These are phyloP conservation scores for Drosophila hamatofila DNA, from an alignment of 2,888 invertebrate genomes.

Conservation along the genomic window DNA sequence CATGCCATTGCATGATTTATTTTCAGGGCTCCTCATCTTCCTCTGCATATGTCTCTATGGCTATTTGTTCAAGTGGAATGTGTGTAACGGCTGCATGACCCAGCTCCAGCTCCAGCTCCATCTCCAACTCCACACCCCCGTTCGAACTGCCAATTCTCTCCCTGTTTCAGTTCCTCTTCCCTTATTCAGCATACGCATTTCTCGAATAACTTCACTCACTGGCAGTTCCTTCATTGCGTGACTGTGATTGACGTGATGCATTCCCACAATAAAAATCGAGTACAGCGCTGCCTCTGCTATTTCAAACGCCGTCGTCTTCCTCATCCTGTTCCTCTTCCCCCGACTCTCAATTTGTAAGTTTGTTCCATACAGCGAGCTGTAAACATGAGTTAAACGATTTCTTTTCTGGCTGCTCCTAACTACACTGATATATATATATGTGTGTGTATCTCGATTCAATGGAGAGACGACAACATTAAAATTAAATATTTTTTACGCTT, in stretches of 20 bases:
- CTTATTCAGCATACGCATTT: constrained; percentile 33
- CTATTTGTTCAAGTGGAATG: constrained; percentile 63
- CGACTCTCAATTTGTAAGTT: constrained; percentile 12
- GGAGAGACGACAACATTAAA: constrained; percentile 68
- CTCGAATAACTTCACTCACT: constrained; percentile 50
- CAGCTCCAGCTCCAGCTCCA: constrained; percentile 13
- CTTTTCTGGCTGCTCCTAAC: constrained; percentile 10
- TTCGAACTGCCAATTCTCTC: background rate
- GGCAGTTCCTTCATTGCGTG: constrained; percentile 29
- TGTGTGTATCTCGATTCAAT: constrained; percentile 27
- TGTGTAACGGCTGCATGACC: constrained; percentile 45
- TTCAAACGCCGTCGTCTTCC: constrained; percentile 1
- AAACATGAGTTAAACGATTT: constrained; percentile 66
- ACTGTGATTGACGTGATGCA: constrained; percentile 58
- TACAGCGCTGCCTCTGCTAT: constrained; percentile 18
- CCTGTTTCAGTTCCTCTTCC: constrained; percentile 2
- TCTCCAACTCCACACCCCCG: background rate
- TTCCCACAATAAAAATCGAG: constrained; percentile 47
- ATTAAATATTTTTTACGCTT: constrained; percentile 74
- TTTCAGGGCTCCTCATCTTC: constrained; percentile 13
- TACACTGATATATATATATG: background rate
- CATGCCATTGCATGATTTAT: constrained; percentile 63
- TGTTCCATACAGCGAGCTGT: constrained; percentile 56
- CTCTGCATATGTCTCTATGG: constrained; percentile 29
- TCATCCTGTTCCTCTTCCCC: background rate